Base-by-base conservation (phyloP, 2,113 vertebrate genomes). In the Hippocampus comes region DNA sequence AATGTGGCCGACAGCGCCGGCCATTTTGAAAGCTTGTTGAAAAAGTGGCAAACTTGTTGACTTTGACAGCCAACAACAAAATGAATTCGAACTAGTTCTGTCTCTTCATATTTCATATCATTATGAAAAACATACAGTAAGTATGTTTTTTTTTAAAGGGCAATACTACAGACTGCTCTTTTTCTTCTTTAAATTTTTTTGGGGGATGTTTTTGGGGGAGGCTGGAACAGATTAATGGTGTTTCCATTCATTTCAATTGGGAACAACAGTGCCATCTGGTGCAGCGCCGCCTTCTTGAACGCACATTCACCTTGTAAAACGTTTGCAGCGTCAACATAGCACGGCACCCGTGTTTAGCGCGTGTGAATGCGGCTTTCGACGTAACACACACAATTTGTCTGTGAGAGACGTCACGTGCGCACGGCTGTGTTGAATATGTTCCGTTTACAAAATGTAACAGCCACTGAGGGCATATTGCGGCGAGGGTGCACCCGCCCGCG, bases 11-110 rank as follows among this genome's bases (percentile, higher is more conserved):
- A 53, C 27, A 57, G 56, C 41, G 21, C 61, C 55, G 34, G 49
- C n/a, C 67, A 12, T 78, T 27, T 78, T 78, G 70, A 56, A 67
- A 51, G 25, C 68, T 71, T 75, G 71, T 82, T 86, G 89, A 20
- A 63, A 91, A 93, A 93, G 92, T 93, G 23, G 70, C 92, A 91
- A 92, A 93, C 92, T 93, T 94, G 78, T 94, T 94, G 95, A 93
- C 92, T 93, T 95, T n/a, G 56, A 25, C n/a, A 46, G 9, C n/a
- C n/a, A 7, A 48, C 14, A 46, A 46, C 43, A 46, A 46, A 46
- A 46, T 46, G 43, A 46, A 15, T 46, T 46, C 12, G 1, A 46
- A 46, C 43, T 2, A 46, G 43, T 46, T 46, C 43, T 14, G 10
- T 12, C 14, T 46, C 15, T 49, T 49, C 34, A 38, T 18, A 49